These are phyloP conservation scores for Lepidonotus clava DNA, from an alignment of 2,888 invertebrate species.

Conservation along the genomic window DNA sequence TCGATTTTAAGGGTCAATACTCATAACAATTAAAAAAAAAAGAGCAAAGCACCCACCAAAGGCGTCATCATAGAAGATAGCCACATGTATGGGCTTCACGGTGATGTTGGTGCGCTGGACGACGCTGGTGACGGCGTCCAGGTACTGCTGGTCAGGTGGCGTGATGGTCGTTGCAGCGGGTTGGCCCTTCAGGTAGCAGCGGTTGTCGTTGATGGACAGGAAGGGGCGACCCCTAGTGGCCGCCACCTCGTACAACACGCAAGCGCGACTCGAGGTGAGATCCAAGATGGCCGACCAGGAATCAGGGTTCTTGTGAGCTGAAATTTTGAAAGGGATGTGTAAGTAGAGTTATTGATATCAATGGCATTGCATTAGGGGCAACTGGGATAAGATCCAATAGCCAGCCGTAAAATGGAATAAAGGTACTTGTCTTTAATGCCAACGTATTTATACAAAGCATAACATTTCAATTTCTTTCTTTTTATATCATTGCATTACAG, in stretches of 20 bases:
- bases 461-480: too few species aligned
- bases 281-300: conserved; percentile 55
- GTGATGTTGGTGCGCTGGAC: conserved; percentile 23
- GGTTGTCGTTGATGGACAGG: conserved; percentile 8
- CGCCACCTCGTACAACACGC: conserved; percentile 39
- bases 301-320: conserved; percentile 41
- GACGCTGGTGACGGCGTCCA: conserved; percentile 21
- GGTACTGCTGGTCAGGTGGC: conserved; percentile 22
- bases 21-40: neutral
- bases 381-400: too few species aligned
- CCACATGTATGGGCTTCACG: conserved; percentile 12
- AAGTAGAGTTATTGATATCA: too few species aligned
- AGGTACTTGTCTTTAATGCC: too few species aligned
- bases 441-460: too few species aligned
- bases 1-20: too few species aligned
- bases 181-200: neutral
- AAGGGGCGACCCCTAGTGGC: neutral
- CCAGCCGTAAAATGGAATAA: too few species aligned
- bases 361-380: too few species aligned
- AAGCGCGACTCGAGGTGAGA: conserved; percentile 1
- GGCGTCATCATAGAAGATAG: conserved; percentile 22
- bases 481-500: too few species aligned
- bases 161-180: conserved; percentile 13
- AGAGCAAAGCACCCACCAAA: conserved; percentile 1
- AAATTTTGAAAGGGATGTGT: too few species aligned